phyloP scores from a whole-genome alignment of 2,888 invertebrate species.

The Abrostola triplasia region DNA sequence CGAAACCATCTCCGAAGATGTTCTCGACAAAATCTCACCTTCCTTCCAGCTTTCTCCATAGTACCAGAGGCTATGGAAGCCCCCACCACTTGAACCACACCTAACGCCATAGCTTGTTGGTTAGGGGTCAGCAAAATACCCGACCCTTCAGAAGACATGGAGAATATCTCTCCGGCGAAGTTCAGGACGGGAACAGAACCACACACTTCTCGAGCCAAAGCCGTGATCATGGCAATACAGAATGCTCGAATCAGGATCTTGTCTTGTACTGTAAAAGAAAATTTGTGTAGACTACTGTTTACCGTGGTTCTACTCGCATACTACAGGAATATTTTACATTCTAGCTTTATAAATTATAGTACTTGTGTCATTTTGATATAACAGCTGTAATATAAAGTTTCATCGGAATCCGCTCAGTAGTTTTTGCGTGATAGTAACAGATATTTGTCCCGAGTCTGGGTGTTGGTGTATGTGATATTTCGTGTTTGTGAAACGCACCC shows the following conservation, averaged over 20 bases:
- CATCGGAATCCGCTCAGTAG: too few relatives aligned
- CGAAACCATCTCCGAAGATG: neutral
- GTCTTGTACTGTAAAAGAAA: slow-evolving; percentile 71
- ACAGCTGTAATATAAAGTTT: too few relatives aligned
- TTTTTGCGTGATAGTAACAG: too few relatives aligned
- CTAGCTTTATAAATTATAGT: neutral
- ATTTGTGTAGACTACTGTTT: neutral
- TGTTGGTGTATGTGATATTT: too few relatives aligned
- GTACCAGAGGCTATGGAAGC: slow-evolving; percentile 73
- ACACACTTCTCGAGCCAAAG: slow-evolving; percentile 76
- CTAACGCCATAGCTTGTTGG: slow-evolving; percentile 82
- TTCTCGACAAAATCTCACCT: slow-evolving; percentile 64
- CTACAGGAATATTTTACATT: too few relatives aligned
- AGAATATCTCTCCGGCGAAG: slow-evolving; percentile 82
- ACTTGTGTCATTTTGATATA: neutral
- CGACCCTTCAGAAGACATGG: slow-evolving; percentile 67
- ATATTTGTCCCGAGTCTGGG: too few relatives aligned
- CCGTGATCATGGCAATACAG: slow-evolving; percentile 70
- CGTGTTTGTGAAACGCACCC: too few relatives aligned
- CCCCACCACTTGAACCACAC: slow-evolving; percentile 77
- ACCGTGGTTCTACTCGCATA: too few relatives aligned
- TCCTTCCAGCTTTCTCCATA: slow-evolving; percentile 78
- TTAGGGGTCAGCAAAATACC: slow-evolving; percentile 73
- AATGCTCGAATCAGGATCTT: slow-evolving; percentile 76
- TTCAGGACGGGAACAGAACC: slow-evolving; percentile 79